phyloP scores from a whole-genome alignment of 2,797 vertebrate genomes.

The Synaphobranchus kaupii region DNA sequence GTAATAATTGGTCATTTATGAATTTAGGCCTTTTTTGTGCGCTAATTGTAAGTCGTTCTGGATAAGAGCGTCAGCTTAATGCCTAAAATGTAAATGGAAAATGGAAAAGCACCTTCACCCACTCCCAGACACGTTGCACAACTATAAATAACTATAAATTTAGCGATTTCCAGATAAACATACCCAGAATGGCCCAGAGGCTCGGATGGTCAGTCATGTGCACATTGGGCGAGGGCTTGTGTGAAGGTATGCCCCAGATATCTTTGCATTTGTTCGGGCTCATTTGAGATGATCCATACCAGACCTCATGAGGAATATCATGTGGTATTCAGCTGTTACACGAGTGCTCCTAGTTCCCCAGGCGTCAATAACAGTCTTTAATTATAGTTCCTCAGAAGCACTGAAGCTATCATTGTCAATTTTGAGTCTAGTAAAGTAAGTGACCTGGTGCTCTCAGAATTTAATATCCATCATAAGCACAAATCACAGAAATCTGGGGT shows the following conservation, averaged over 20 bases:
- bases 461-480: neutral
- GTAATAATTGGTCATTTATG: too few relatives aligned
- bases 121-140: neutral
- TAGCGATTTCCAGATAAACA: neutral
- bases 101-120: neutral
- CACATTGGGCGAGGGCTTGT: neutral
- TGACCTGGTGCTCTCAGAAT: neutral
- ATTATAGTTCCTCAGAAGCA: neutral
- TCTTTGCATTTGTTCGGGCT: neutral
- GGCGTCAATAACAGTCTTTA: neutral
- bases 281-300: neutral
- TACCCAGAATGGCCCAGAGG: neutral
- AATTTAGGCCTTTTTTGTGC: too few relatives aligned
- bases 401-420: neutral
- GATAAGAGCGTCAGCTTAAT: too few relatives aligned
- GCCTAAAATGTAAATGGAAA: too few relatives aligned
- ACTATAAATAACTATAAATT: neutral
- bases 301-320: conserved; percentile 7
- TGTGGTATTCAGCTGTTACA: neutral
- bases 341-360: neutral
- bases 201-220: neutral
- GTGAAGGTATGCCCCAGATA: neutral
- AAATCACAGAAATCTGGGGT: neutral
- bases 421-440: neutral
- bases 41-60: too few relatives aligned